Base-by-base conservation (phyloP, 2,113 vertebrate genomes). In the Pseudonaja textilis region DNA sequence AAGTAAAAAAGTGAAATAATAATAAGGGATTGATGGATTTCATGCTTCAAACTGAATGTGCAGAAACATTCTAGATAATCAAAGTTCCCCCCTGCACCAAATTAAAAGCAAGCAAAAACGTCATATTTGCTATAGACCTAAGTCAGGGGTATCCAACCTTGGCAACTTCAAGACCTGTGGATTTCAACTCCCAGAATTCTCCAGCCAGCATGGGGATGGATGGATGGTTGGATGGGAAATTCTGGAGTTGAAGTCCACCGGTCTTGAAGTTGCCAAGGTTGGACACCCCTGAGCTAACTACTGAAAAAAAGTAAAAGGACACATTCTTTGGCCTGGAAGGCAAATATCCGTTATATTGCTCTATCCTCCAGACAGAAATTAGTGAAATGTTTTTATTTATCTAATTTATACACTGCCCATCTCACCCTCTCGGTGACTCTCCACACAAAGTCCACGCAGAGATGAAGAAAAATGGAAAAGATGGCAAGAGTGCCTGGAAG, bases 1-100 rank as follows among this genome's bases (percentile, higher is more conserved):
- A 57, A 55, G 55, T 0, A 0, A 57, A 56, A 93, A 85, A 10
- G 90, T 1, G 3, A 93, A 10, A 0, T 54, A 8, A 56, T 0
- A 0, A 0, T 91, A 95, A 61, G n/a, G 16, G 54, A 42, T 85
- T 26, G 12, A 55, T 50, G 90, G 92, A 5, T 87, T 69, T 8
- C 5, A 56, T 81, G 54, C 52, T 85, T 74, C 29, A 45, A 88
- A 69, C 5, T 10, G 20, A 55, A 91, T 22, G 74, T 4, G 52
- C 26, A 57, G n/a, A 85, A 45, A 42, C n/a, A 0, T 23, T 69
- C 29, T n/a, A 59, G 54, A 2, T 61, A n/a, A 87, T 14, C 14
- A 87, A 88, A 23, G 90, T 29, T 26, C 4, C n/a, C n/a, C 1
- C 39, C 64, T 81, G 18, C 20, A 12, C 61, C 45, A 47, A 20